Evolutionary conservation across 2,797 vertebrate genomes (phyloP).

Genomic region (Pagetopsis macropterus): DNA sequence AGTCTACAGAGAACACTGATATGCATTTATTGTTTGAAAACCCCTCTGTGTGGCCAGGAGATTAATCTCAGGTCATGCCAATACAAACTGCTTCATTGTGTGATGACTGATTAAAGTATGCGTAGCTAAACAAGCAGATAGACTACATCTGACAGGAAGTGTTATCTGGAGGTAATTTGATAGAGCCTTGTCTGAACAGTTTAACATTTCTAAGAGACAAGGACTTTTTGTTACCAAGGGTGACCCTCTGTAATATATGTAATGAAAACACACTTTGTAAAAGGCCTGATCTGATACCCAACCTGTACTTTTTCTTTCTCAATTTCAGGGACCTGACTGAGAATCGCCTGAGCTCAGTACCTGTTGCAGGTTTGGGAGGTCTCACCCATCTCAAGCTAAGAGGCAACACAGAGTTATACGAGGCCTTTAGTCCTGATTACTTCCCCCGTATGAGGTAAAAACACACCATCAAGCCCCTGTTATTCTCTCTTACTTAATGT

Average conservation of each 20-base stretch:
- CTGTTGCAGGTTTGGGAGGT: slow-evolving; percentile 87
- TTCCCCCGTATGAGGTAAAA: slow-evolving; percentile 93
- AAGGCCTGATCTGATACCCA: slow-evolving; percentile 24
- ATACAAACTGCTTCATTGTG: slow-evolving; percentile 60
- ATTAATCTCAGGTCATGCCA: slow-evolving; percentile 48
- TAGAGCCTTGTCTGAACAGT: slow-evolving; percentile 36
- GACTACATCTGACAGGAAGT: slow-evolving; percentile 51
- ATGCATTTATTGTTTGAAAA: slow-evolving; percentile 48
- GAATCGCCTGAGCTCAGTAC: slow-evolving; percentile 87
- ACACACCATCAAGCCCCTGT: neutral
- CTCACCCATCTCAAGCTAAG: slow-evolving; percentile 93
- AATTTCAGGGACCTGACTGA: slow-evolving; percentile 88
- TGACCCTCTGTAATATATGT: slow-evolving; percentile 33
- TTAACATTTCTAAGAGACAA: slow-evolving; percentile 42
- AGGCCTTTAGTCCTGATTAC: slow-evolving; percentile 89
- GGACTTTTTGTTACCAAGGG: slow-evolving; percentile 22
- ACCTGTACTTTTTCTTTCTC: slow-evolving; percentile 16
- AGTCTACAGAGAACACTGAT: slow-evolving; percentile 38
- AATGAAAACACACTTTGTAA: slow-evolving; percentile 44
- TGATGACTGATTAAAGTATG: slow-evolving; percentile 52
- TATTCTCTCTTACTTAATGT: neutral
- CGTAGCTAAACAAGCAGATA: slow-evolving; percentile 50
- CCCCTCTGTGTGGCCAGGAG: slow-evolving; percentile 39
- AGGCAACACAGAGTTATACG: slow-evolving; percentile 89
- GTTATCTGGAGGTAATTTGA: slow-evolving; percentile 46